Base-by-base conservation (phyloP, 2,113 vertebrate species). In the Hiodon tergisus region DNA sequence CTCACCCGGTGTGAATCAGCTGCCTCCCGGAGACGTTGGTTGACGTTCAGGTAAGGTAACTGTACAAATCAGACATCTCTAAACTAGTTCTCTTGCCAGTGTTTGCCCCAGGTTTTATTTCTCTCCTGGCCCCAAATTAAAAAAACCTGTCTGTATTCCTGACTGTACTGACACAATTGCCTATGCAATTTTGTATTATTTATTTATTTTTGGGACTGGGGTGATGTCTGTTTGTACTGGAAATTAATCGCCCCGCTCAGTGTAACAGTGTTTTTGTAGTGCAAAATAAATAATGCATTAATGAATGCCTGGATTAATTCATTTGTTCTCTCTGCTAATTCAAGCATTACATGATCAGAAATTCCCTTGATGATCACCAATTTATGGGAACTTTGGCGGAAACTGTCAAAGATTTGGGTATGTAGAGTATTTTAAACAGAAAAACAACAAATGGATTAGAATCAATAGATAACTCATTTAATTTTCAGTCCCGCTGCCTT, bases 11-110 rank as follows among this genome's bases (percentile, higher is more conserved):
- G 50, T 11, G 52, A 55, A 9, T 55, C 3, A 50, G 46, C 53
- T 76, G 76, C 66, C 79, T 71, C 78, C 69, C 77, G 52, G 65
- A 82, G 83, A 82, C 83, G 81, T 78, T 84, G 79, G 76, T 76
- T 79, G 79, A 73, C 81, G 79, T 78, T 76, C 77, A 71, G 71
- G 58, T 55, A 65, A 76, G 67, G 62, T 68, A 63, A 75, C 51
- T 58, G 51, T 17, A 46, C 46, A 62, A 57, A 67, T 31, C 62
- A 74, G 51, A 57, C 62, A 53, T 6, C 53, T 13, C 9, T 3
- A 50, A 17, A 16, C 52, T 55, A 14, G 17, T 52, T 53, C 7
- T 14, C 13, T 52, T 53, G 3, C 51, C 9, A n/a, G 17, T 8
- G 47, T n/a, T 66, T 31, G 31, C 31, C 31, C 31, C 31, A 31